Evolutionary conservation across 2,113 vertebrate species (phyloP), one percentile per base, ranked within the genome.

Genomic region (Machaerirhynchus nigripectus): DNA sequence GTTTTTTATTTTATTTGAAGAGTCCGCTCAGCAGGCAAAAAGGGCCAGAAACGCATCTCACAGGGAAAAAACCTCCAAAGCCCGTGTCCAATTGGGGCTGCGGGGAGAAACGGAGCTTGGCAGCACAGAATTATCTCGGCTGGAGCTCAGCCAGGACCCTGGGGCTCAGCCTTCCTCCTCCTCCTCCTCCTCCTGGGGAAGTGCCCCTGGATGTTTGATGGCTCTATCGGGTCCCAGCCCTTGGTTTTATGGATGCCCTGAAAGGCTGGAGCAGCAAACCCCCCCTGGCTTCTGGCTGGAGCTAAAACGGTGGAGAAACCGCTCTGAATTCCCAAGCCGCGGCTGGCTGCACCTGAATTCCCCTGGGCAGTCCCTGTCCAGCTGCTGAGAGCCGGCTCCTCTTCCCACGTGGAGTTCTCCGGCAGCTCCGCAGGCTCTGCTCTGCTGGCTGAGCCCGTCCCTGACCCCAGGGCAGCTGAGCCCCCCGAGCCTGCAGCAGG

Each of bases 391-490:
- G 42, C 4, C 47, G 30, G 30, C 46, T 69, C 7, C 2, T 9
- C 53, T 53, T 10, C 23, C 2, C 24, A 0, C 2, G 27, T 9
- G 52, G 53, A 30, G 39, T 12, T 2, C 5, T 27, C 42, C 2
- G 39, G 86, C 64, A 13, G 53, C n/a, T 4, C 59, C 19, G 15
- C 76, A n/a, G 63, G 78, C 74, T 56, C 33, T 1, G 7, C 52
- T 84, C 17, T 18, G 65, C 52, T 42, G 22, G 31, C 53, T 2
- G 28, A 39, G 18, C 9, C 4, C 52, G 2, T 15, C 55, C 44
- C 13, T 11, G 52, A 42, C 39, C 3, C 0, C 79, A 18, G 30
- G 17, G 23, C 35, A 40, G 60, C 70, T 24, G 60, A 83, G 11
- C 10, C 44, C 17, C 67, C 49, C 47, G 71, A 17, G 49, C 65